Evolutionary conservation across 2,113 vertebrate genomes (phyloP).

Genomic region (Probosciger aterrimus): DNA sequence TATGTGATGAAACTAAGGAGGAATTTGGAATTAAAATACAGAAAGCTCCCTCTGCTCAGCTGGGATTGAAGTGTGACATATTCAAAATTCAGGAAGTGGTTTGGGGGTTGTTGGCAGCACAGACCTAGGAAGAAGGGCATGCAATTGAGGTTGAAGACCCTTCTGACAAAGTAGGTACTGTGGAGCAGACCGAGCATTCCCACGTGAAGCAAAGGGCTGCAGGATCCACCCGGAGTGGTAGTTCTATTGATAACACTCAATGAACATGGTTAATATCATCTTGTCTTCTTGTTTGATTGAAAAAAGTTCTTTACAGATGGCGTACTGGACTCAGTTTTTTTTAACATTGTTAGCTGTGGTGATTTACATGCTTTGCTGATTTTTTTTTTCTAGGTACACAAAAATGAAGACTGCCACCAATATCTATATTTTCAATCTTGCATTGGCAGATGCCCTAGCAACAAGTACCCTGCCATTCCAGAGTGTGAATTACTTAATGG

Average conservation of each 20-base stretch:
- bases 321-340: neutral
- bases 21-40: neutral
- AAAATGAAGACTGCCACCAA: conserved; percentile 99
- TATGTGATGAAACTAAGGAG: neutral
- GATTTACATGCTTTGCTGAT: neutral
- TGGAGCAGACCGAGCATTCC: neutral
- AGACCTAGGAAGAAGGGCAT: neutral
- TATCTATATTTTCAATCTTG: conserved; percentile 99
- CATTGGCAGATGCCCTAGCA: conserved; percentile 91
- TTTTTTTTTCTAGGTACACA: conserved; percentile 84
- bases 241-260: neutral
- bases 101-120: neutral
- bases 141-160: neutral
- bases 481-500: conserved; percentile 97
- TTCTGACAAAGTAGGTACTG: neutral
- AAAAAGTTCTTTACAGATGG: neutral
- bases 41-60: neutral
- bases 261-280: neutral
- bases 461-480: conserved; percentile 98
- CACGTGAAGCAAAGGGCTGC: neutral
- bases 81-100: neutral
- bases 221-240: neutral
- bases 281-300: neutral
- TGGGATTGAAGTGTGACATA: neutral
- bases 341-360: neutral